A percentile compares a stretch with the other conserved stretches of the same genome.
Evolutionary conservation across 2,888 invertebrate species (phyloP).

Genomic region (Thera britannica): DNA sequence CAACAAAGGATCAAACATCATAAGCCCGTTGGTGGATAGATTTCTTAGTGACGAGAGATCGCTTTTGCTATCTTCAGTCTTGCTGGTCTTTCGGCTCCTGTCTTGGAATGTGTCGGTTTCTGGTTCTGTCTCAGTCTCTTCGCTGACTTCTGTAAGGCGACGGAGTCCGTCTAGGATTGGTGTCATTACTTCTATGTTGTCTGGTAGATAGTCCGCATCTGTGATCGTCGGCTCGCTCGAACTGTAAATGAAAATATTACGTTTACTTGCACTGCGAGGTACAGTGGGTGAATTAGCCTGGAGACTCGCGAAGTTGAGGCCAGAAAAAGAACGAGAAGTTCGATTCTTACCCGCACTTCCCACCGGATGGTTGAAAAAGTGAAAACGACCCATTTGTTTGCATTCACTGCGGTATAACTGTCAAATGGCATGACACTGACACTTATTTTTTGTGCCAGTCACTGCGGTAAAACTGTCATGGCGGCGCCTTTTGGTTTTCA

Average conservation of each 20-base stretch:
- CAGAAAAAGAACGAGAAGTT: no score
- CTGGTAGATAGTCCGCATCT: constrained; percentile 76
- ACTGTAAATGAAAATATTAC: constrained; percentile 47
- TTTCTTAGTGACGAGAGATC: constrained; percentile 72
- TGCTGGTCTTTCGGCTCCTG: constrained; percentile 67
- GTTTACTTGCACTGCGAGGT: not conserved
- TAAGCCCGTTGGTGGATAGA: constrained; percentile 76
- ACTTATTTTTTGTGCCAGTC: no score
- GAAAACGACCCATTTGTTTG: no score
- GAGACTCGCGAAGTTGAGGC: no score
- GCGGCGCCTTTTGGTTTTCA: no score
- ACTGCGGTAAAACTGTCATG: no score
- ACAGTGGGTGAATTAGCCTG: no score
- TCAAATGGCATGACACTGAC: no score
- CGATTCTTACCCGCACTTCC: no score
- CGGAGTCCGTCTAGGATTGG: constrained; percentile 77
- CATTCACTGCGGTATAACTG: no score
- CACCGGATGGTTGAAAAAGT: no score
- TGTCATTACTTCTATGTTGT: constrained; percentile 80
- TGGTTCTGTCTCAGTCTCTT: constrained; percentile 54
- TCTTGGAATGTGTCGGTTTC: constrained; percentile 68
- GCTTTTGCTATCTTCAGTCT: constrained; percentile 56
- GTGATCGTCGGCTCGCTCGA: constrained; percentile 72
- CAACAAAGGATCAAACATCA: constrained; percentile 81
- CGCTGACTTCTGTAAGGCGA: constrained; percentile 60